Conservation (phyloP, 2,888 invertebrate genomes). For the Cynaeus angustus region DNA sequence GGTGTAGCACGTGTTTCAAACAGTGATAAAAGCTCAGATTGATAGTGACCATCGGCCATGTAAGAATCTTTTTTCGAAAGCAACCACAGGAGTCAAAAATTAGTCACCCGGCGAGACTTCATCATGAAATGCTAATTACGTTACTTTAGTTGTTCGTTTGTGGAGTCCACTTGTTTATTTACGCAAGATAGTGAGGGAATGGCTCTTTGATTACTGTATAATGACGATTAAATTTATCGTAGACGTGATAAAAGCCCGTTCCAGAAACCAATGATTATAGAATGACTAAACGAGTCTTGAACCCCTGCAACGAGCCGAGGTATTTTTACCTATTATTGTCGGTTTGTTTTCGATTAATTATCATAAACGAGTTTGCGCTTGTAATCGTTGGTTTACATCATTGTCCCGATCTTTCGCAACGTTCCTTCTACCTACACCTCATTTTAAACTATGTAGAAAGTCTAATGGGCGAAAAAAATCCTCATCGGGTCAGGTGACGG, state of each 20-base stretch:
- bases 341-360: slow-evolving; percentile 36
- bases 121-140: slow-evolving; percentile 27
- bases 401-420: slow-evolving; percentile 45
- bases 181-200: slow-evolving; percentile 26
- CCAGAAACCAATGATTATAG: slow-evolving; percentile 13
- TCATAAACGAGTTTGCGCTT: slow-evolving; percentile 39
- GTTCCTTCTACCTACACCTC: slow-evolving; percentile 38
- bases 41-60: slow-evolving; percentile 32
- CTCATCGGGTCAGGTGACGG: slow-evolving; percentile 20
- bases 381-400: slow-evolving; percentile 49
- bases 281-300: slow-evolving; percentile 7
- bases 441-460: slow-evolving; percentile 43
- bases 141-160: slow-evolving; percentile 23
- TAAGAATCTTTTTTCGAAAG: slow-evolving; percentile 22
- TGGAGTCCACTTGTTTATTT: slow-evolving; percentile 33
- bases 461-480: slow-evolving; percentile 36
- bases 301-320: not conserved
- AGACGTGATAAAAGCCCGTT: slow-evolving; percentile 8
- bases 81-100: slow-evolving; percentile 36
- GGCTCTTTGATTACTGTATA: slow-evolving; percentile 13
- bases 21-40: slow-evolving; percentile 20
- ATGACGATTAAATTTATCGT: slow-evolving; percentile 27
- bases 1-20: slow-evolving; percentile 38
- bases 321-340: slow-evolving; percentile 7
- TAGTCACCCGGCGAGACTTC: not conserved